These are phyloP conservation scores for Blastobasis lacticolella DNA, from an alignment of 2,888 invertebrate genomes.

Conservation along the genomic window DNA sequence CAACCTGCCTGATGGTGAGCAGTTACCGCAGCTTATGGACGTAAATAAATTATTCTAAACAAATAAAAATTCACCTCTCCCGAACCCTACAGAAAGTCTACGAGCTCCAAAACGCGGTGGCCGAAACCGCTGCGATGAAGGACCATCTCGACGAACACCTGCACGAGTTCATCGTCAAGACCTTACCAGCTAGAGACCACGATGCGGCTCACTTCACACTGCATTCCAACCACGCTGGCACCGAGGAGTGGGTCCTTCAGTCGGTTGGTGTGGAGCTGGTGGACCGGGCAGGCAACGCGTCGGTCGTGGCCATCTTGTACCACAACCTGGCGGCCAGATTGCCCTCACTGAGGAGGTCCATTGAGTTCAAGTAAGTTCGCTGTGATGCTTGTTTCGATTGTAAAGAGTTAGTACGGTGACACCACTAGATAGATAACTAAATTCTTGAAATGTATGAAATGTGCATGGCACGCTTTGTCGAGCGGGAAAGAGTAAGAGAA, in stretches of 20 bases:
- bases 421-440: no score
- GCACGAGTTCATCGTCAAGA: conserved; percentile 47
- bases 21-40: no score
- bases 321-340: conserved; percentile 77
- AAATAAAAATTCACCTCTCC: no score
- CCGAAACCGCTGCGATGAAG: conserved; percentile 49
- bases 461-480: no score
- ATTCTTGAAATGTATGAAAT: no score
- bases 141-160: conserved; percentile 35
- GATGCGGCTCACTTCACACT: conserved; percentile 51
- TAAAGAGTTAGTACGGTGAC: no score
- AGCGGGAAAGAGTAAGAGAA: no score
- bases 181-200: conserved; percentile 41
- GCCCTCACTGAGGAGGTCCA: conserved; percentile 74
- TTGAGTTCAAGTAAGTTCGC: conserved; percentile 75
- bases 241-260: conserved; percentile 48
- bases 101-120: conserved; percentile 56
- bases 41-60: no score
- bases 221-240: conserved; percentile 19
- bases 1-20: no score
- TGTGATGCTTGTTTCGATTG: not conserved
- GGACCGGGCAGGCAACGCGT: conserved; percentile 39
- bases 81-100: conserved; percentile 50
- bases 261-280: conserved; percentile 54
- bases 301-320: conserved; percentile 74